phyloP scores from a whole-genome alignment of 2,797 vertebrate genomes.

The Darevskia mixta region DNA sequence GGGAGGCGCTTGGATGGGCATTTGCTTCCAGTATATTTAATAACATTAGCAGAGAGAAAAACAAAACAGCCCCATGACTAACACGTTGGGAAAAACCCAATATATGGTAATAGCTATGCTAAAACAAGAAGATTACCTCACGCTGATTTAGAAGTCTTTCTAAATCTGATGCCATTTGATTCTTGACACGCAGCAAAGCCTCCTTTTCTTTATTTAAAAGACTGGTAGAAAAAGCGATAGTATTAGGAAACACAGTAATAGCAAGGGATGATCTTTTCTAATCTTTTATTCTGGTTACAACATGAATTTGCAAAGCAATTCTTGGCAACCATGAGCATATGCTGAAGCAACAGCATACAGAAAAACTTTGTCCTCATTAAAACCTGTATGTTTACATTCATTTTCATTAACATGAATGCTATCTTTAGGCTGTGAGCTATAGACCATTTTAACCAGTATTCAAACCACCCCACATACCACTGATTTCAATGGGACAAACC shows the following conservation, averaged over 20 bases:
- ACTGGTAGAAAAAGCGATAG: conserved; percentile 79
- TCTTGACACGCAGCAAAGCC: conserved; percentile 89
- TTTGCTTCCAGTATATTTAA: background rate
- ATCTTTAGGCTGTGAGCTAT: conserved; percentile 12
- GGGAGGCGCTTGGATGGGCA: background rate
- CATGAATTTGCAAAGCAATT: conserved; percentile 61
- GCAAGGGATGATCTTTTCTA: conserved; percentile 71
- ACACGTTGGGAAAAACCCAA: background rate
- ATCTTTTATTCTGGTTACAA: conserved; percentile 67
- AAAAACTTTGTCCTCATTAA: conserved; percentile 51
- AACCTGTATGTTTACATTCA: conserved; percentile 12
- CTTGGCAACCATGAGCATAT: conserved; percentile 54
- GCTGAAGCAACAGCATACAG: conserved; percentile 58
- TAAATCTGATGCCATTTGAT: conserved; percentile 96
- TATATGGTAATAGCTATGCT: conserved; percentile 40
- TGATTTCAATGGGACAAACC: background rate
- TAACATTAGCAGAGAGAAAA: background rate
- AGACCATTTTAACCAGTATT: background rate
- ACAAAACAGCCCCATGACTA: background rate
- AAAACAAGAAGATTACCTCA: conserved; percentile 86
- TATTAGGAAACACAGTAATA: conserved; percentile 69
- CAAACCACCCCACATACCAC: background rate
- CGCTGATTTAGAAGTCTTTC: conserved; percentile 93
- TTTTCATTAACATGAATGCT: background rate
- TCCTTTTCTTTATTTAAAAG: conserved; percentile 91